phyloP scores from a whole-genome alignment of 2,113 vertebrate species.

The Neogale vison region DNA sequence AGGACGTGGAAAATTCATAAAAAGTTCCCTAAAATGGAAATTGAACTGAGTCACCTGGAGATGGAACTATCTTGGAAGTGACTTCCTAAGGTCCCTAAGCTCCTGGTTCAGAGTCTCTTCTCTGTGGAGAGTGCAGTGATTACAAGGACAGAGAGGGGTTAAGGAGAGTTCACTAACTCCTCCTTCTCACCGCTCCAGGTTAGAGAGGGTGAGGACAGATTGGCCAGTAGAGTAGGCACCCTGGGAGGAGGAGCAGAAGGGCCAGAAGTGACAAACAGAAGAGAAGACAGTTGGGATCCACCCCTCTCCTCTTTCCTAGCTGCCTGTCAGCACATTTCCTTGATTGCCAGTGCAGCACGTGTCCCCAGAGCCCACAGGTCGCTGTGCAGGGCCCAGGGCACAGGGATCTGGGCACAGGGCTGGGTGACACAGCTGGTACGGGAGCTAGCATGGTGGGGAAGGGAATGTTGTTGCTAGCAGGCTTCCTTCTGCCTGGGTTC shows the following conservation, averaged over 20 bases:
- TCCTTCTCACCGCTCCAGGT: not conserved
- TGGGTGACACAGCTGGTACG: not conserved
- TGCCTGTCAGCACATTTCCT: not conserved
- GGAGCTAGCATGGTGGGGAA: not conserved
- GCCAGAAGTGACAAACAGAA: not conserved
- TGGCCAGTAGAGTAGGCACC: not conserved
- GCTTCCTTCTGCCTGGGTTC: not conserved
- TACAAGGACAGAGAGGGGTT: not conserved
- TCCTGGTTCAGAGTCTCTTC: not conserved
- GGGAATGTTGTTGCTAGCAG: not conserved
- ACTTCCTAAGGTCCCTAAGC: not conserved
- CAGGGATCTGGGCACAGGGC: not conserved
- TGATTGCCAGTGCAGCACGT: fast-evolving
- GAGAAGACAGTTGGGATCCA: not conserved
- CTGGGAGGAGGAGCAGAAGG: not conserved
- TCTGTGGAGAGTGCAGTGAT: not conserved
- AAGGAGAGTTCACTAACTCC: not conserved
- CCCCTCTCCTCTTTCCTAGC: not conserved
- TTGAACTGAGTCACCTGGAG: not conserved
- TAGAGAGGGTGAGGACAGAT: not conserved
- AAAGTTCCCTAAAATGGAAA: not conserved
- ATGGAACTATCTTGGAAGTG: not conserved
- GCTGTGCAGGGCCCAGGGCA: fast-evolving
- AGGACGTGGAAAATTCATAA: not conserved
- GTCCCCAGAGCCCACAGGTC: not conserved